Evolutionary conservation across 2,888 invertebrate species (phyloP), one percentile per base, ranked within the genome.

Genomic region (Nineta flava): DNA sequence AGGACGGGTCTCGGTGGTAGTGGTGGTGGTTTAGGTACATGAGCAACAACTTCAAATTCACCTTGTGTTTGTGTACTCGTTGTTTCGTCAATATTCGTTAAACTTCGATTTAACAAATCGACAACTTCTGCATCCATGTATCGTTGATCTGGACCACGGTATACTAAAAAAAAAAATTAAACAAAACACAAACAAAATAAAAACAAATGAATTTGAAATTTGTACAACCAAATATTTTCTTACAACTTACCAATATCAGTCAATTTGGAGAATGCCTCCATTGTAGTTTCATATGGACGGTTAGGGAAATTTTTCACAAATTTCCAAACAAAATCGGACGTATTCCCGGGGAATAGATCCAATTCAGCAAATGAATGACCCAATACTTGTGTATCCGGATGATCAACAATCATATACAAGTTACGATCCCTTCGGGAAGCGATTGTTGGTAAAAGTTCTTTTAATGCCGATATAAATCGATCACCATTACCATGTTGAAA

Each of bases 401-500:
- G 73, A 13, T 81, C 80, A 2, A 83, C 71, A 2, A 93, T 79
- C 13, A 88, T 67, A 62, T 77, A 85, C 42, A 83, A 66, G 57
- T 81, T 76, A 51, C 77, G 78, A 56, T 88, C 87, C 52, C 81
- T 75, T 52, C 79, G 75, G 0, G 86, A 80, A 55, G 84, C 83
- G 3, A 72, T 71, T 2, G 79, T 77, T 62, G 75, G 77, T 5
- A 81, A 66, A 52, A 76, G 72, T 57, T 78, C 76, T 65, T 77
- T 80, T 52, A 79, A 69, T 52, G 72, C 72, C 38, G 67, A 73
- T 41, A 79, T 73, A 59, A 93, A 81, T 50, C 79, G 76, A 58
- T 87, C 85, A 1, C 88, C 87, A 57, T 91, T 90, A 0, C 87
- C 88, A 56, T 85, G 80, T 63, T 88, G 88, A 67, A 94, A 93